These are phyloP conservation scores for Tiphia femorata DNA, from an alignment of 2,888 invertebrate genomes.

Conservation along the genomic window DNA sequence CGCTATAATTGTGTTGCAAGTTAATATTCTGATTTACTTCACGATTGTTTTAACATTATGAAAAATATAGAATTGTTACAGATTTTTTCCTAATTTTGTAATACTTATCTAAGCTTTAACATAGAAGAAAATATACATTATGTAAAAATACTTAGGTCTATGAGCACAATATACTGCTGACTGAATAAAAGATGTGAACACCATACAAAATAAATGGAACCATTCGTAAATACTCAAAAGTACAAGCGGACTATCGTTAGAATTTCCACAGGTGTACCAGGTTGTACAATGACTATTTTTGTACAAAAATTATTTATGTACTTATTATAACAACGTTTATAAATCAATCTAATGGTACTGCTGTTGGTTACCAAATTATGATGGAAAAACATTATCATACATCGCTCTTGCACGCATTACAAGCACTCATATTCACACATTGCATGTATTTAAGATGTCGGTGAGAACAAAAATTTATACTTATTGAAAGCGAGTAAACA, in stretches of 20 bases:
- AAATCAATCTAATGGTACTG: constrained; percentile 39
- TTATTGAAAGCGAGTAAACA: constrained; percentile 36
- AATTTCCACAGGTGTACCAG: not conserved
- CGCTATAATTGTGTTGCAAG: not conserved
- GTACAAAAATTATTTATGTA: constrained; percentile 34
- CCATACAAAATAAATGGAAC: constrained; percentile 22
- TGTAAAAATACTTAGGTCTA: constrained; percentile 5
- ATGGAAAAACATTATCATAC: constrained; percentile 32
- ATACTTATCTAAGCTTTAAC: not conserved
- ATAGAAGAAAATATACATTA: not conserved
- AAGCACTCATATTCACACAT: constrained; percentile 31
- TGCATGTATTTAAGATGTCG: constrained; percentile 19
- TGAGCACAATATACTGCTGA: constrained; percentile 23
- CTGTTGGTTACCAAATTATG: constrained; percentile 40
- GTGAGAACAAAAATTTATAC: constrained; percentile 24
- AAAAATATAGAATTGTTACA: not conserved
- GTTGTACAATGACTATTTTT: constrained; percentile 20
- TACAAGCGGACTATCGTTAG: not conserved
- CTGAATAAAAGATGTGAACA: constrained; percentile 30
- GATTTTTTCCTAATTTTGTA: not conserved
- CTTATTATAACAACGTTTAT: constrained; percentile 27
- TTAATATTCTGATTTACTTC: not conserved
- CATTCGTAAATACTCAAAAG: not conserved
- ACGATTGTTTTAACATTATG: too few species aligned
- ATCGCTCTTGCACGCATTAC: constrained; percentile 25